A percentile compares a stretch with the other conserved stretches of the same genome.
These are phyloP conservation scores for Tichodroma muraria DNA, from an alignment of 2,113 vertebrate genomes.

Conservation along the genomic window DNA sequence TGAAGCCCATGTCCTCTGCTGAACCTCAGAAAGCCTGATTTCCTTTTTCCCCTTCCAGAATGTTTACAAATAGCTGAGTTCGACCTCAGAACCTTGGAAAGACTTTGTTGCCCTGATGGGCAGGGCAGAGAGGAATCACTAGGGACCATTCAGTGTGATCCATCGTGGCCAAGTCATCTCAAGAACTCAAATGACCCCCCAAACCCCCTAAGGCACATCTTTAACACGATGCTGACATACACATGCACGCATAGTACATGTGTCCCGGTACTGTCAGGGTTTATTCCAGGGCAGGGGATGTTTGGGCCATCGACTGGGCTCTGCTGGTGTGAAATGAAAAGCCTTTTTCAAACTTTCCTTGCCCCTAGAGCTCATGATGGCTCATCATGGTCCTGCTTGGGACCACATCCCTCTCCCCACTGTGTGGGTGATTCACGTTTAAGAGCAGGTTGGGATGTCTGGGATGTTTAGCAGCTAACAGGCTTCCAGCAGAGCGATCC, in stretches of 20 bases:
- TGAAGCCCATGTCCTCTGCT: background rate
- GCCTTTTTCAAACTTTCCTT: background rate
- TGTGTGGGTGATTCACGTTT: background rate
- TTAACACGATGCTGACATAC: background rate
- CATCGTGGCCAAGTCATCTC: background rate
- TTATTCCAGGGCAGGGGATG: background rate
- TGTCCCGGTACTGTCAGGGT: background rate
- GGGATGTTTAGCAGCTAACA: background rate
- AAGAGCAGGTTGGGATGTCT: background rate
- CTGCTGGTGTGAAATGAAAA: background rate
- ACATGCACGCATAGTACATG: background rate
- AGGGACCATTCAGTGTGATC: background rate
- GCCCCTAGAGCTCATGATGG: background rate
- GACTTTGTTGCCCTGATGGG: background rate
- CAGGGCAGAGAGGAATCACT: background rate
- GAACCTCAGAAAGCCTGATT: background rate
- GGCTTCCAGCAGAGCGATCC: background rate
- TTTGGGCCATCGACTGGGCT: background rate
- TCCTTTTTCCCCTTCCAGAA: background rate
- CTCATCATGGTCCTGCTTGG: background rate
- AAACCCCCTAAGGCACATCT: background rate
- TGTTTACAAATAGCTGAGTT: background rate
- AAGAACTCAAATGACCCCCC: background rate
- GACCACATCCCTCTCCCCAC: background rate
- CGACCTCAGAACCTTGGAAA: background rate